Evolutionary conservation across 2,888 invertebrate species (phyloP).

Genomic region (Luperina testacea): DNA sequence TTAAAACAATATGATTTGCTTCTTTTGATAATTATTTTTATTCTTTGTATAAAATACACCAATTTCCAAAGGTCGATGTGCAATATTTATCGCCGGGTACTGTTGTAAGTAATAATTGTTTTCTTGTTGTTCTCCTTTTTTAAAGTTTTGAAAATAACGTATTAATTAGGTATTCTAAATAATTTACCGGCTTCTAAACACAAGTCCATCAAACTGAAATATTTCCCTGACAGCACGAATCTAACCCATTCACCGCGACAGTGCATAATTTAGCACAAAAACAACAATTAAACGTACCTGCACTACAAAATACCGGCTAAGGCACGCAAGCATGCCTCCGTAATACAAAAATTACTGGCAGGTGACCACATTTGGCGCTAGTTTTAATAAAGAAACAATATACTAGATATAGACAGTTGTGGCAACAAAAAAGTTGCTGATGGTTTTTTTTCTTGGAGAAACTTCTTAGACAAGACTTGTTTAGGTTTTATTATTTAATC

Average conservation of each 20-base stretch:
- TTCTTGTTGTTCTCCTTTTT: too few relatives aligned
- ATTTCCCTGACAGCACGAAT: conserved; percentile 17
- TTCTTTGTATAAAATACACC: too few relatives aligned
- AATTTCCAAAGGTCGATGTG: too few relatives aligned
- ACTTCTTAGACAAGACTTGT: not conserved
- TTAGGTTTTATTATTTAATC: not conserved
- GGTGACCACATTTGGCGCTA: conserved; percentile 52
- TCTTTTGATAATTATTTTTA: too few relatives aligned
- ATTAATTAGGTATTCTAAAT: too few relatives aligned
- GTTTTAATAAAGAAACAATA: conserved; percentile 33
- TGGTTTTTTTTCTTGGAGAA: not conserved
- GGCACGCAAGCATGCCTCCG: conserved; percentile 56
- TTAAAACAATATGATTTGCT: too few relatives aligned
- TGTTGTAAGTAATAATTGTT: too few relatives aligned
- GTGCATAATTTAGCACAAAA: conserved; percentile 52
- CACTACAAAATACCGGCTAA: conserved; percentile 34
- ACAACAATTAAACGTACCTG: conserved; percentile 46
- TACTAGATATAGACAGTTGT: conserved; percentile 8
- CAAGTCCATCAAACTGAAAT: conserved; percentile 5
- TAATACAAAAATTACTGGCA: conserved; percentile 55
- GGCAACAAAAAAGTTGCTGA: not conserved
- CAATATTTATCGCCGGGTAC: too few relatives aligned
- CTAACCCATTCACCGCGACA: conserved; percentile 35
- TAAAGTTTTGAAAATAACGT: too few relatives aligned
- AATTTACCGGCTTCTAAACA: not conserved